Evolutionary conservation across 1,140 invertebrate species (phyloP).

Genomic region (Hestina assimilis): DNA sequence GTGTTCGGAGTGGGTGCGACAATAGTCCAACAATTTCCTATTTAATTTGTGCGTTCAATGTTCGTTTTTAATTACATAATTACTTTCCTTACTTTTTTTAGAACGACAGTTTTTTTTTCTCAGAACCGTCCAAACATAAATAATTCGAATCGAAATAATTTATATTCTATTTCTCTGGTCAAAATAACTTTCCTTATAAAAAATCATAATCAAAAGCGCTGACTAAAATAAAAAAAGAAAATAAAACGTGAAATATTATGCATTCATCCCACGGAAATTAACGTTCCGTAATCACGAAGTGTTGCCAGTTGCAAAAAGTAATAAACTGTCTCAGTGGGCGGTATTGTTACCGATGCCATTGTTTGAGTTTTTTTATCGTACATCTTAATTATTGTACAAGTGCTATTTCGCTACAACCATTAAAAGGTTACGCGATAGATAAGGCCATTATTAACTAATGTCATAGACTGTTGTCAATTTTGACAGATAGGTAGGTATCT

Average conservation of each 20-base stretch:
- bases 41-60: too few species aligned
- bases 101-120: background rate
- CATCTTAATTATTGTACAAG: slow-evolving; percentile 32
- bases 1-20: too few species aligned
- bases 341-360: slow-evolving; percentile 29
- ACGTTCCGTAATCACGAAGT: slow-evolving; percentile 22
- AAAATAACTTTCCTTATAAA: background rate
- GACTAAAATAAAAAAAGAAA: background rate
- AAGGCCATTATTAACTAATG: slow-evolving; percentile 8
- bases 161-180: too few species aligned
- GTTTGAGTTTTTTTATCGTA: slow-evolving; percentile 28
- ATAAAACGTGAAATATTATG: slow-evolving; percentile 1
- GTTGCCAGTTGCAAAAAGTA: slow-evolving; percentile 31
- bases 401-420: slow-evolving; percentile 12
- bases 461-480: background rate
- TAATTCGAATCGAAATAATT: too few species aligned
- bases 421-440: slow-evolving; percentile 8
- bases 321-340: slow-evolving; percentile 33
- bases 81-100: background rate
- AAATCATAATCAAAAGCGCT: background rate
- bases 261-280: background rate
- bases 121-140: too few species aligned
- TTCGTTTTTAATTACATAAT: too few species aligned
- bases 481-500: slow-evolving; percentile 3
- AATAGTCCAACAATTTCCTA: too few species aligned